Percentiles rank a stretch among this genome's conserved stretches.
phyloP scores from a whole-genome alignment of 2,113 vertebrate genomes.

The Muntiacus reevesi region DNA sequence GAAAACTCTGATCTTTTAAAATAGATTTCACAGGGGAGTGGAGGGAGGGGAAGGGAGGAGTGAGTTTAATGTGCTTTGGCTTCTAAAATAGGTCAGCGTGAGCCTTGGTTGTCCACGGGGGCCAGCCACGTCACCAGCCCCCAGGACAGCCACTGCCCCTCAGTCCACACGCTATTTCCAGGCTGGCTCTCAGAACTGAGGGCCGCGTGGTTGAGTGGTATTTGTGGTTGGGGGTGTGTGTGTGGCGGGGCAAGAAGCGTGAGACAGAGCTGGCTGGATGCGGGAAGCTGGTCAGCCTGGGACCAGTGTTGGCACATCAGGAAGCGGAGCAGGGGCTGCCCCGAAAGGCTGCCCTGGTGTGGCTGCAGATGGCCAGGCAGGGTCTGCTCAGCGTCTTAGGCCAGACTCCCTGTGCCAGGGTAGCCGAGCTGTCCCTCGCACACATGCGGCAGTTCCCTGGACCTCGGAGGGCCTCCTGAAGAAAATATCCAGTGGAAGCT shows the following conservation, averaged over 20 bases:
- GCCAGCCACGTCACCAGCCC: accelerated
- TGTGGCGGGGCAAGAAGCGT: accelerated
- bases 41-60: neutral
- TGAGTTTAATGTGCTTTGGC: neutral
- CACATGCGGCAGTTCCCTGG: accelerated
- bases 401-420: accelerated
- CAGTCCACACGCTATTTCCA: neutral
- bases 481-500: accelerated
- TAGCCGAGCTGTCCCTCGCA: accelerated
- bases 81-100: conserved; percentile 2
- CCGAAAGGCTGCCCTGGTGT: neutral
- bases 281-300: accelerated
- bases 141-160: neutral
- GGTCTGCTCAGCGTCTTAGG: accelerated
- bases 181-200: neutral
- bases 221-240: neutral
- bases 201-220: accelerated
- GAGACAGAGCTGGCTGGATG: too few relatives aligned
- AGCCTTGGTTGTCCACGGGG: accelerated
- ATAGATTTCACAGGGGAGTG: conserved; percentile 22
- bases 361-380: neutral
- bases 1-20: conserved; percentile 52
- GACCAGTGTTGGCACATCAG: accelerated
- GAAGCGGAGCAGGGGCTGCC: accelerated
- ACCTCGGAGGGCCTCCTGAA: accelerated